A percentile compares a stretch with the other conserved stretches of the same genome.
Evolutionary conservation across 2,797 vertebrate genomes (phyloP).

Genomic region (Sciurus carolinensis): DNA sequence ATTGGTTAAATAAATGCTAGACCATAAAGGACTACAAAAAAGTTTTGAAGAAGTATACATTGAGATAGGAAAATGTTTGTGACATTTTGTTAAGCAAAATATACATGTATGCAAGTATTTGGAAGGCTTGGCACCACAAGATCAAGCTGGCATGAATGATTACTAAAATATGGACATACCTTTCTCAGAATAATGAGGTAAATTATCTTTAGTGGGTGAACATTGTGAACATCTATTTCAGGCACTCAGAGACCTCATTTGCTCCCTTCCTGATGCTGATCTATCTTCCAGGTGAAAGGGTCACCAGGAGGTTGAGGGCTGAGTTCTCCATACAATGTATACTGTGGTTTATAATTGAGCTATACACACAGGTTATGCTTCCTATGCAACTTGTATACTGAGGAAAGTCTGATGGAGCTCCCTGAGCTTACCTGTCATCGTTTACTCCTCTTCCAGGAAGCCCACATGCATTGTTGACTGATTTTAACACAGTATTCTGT

Average conservation of each 20-base stretch:
- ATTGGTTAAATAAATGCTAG: not conserved
- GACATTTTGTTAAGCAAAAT: not conserved
- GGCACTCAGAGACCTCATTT: not conserved
- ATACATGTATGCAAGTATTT: not conserved
- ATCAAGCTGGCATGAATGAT: constrained; percentile 35
- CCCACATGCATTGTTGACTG: not conserved
- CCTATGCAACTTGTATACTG: not conserved
- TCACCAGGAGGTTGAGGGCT: not conserved
- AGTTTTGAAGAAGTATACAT: not conserved
- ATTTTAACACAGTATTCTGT: constrained; percentile 18
- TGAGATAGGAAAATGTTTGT: not conserved
- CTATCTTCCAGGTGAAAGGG: not conserved
- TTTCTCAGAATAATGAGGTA: constrained; percentile 29
- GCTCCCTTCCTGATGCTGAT: constrained; percentile 44
- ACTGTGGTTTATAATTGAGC: not conserved
- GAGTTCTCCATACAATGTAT: not conserved
- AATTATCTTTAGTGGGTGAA: not conserved
- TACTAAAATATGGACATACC: not conserved
- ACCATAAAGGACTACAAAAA: not conserved
- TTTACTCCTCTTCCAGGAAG: constrained; percentile 37
- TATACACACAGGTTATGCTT: not conserved
- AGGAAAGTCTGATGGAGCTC: constrained; percentile 9
- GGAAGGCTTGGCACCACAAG: constrained; percentile 1
- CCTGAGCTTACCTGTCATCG: not conserved
- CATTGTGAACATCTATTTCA: not conserved